Conservation (phyloP, 2,888 invertebrate species). For the Hirtodrosophila duncani region DNA sequence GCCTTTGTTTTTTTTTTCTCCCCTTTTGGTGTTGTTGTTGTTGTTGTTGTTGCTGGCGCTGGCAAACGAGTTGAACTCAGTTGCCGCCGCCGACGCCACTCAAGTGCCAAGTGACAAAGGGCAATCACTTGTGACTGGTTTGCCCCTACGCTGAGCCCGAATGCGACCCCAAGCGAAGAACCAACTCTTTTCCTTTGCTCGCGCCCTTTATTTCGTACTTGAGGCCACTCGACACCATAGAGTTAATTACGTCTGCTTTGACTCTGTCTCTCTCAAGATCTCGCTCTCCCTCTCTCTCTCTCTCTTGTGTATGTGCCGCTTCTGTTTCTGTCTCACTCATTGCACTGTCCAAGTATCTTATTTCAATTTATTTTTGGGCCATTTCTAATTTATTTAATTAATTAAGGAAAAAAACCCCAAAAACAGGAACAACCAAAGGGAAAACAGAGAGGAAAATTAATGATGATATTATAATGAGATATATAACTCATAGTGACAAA, state of each 20-base stretch:
- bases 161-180: conserved; percentile 14
- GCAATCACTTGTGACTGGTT: conserved; percentile 57
- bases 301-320: neutral
- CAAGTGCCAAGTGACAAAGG: conserved; percentile 55
- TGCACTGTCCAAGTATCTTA: conserved; percentile 45
- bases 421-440: conserved; percentile 5
- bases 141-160: conserved; percentile 30
- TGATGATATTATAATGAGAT: no score
- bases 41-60: neutral
- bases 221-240: conserved; percentile 15
- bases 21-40: conserved; percentile 1
- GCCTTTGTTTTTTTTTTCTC: conserved; percentile 2
- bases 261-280: no score
- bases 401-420: conserved; percentile 40
- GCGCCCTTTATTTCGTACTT: neutral
- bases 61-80: conserved; percentile 6
- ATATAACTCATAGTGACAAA: no score
- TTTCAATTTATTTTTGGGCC: conserved; percentile 41
- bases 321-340: neutral
- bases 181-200: neutral
- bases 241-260: conserved; percentile 56
- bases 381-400: conserved; percentile 64
- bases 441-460: no score
- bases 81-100: conserved; percentile 9
- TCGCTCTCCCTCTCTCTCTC: conserved; percentile 9